phyloP scores from a whole-genome alignment of 2,113 vertebrate species.

The Thunnus maccoyii region DNA sequence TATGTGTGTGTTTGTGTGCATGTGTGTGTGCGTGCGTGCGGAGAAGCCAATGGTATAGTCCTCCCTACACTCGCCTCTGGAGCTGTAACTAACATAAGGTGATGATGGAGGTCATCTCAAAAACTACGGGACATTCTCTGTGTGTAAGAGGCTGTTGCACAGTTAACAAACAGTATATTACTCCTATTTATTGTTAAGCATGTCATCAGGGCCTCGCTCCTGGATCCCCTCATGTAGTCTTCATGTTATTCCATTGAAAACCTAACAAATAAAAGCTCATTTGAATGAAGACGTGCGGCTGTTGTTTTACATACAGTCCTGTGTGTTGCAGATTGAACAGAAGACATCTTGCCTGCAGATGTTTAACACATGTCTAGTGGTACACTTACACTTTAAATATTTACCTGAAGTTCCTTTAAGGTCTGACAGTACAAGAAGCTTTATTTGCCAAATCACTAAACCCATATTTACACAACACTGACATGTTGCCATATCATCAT shows the following conservation, averaged over 20 bases:
- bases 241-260: slow-evolving; percentile 73
- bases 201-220: slow-evolving; percentile 62
- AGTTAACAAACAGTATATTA: slow-evolving; percentile 52
- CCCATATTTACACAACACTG: no score
- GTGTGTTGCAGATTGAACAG: background rate
- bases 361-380: background rate
- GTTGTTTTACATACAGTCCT: background rate
- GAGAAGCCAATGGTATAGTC: slow-evolving; percentile 15
- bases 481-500: background rate
- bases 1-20: background rate
- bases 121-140: slow-evolving; percentile 34
- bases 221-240: slow-evolving; percentile 69
- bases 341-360: background rate
- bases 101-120: slow-evolving; percentile 39
- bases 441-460: background rate
- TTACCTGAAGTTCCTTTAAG: no score
- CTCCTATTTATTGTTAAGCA: slow-evolving; percentile 84
- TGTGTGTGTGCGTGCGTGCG: background rate
- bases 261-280: slow-evolving; percentile 78
- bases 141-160: slow-evolving; percentile 48
- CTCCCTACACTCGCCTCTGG: slow-evolving; percentile 40
- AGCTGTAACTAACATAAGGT: slow-evolving; percentile 42
- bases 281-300: slow-evolving; percentile 15
- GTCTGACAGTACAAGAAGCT: background rate
- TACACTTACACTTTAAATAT: background rate